Base-by-base conservation (phyloP, 2,888 invertebrate species). In the Gandaritis pyraliata region DNA sequence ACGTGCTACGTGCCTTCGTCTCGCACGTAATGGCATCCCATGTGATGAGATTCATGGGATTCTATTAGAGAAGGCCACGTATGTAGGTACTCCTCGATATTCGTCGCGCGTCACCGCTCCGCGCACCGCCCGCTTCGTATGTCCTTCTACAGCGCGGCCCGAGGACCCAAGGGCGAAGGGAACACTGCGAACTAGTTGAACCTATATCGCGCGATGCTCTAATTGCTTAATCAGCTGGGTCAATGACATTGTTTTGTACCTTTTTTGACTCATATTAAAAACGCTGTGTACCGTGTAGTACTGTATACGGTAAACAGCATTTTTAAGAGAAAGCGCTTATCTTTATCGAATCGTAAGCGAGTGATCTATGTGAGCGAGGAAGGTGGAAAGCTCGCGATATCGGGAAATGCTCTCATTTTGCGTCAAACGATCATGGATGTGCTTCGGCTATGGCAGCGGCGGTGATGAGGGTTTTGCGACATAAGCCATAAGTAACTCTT, bases 51-150 rank as follows among this genome's bases (percentile, higher is more conserved):
- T 61, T 60, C 63, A 48, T 58, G 60, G 61, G 65, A 65, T 68
- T 65, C 67, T 66, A 73, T 71, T 64, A 58, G 45, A 62, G 72
- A 64, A 66, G 71, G 58, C 63, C 71, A 66, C 71, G 71, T 73
- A 74, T 73, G 73, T n/a, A n/a, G n/a, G n/a, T 69, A 70, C 71
- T 62, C 71, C 72, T 72, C 71, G 68, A 78, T 78, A 74, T 73
- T 68, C 73, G 61, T 73, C 70, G 75, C 78, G 74, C 77, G 78
- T 78, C 78, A 68, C 72, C 72, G 73, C 72, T 72, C n/a, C n/a
- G n/a, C n/a, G n/a, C n/a, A n/a, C n/a, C n/a, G n/a, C n/a, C n/a
- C 74, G 74, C 29, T 72, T 80, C 1, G 5, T 74, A 69, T 58
- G 65, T 18, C 51, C 30, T 1, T 12, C 18, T 10, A 33, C 23